Percentiles rank a stretch among this genome's conserved stretches.
Conservation (phyloP, 2,888 invertebrate species). For the Sepiola atlantica region DNA sequence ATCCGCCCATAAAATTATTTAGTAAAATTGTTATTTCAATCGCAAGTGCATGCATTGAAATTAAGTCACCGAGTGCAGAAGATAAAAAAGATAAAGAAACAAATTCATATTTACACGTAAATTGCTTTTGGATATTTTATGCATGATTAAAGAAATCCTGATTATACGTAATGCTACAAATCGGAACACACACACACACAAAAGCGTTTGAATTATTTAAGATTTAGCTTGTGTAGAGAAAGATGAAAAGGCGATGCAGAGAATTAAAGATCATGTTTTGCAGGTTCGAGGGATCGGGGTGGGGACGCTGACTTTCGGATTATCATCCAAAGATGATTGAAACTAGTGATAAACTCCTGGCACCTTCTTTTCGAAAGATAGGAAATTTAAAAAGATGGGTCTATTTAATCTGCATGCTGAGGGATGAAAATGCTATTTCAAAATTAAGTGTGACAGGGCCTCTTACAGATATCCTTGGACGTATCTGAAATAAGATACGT, state of each 20-base stretch:
- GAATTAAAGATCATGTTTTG: background rate
- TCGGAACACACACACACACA: background rate
- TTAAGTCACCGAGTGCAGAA: background rate
- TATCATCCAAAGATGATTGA: background rate
- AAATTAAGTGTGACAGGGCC: too few relatives aligned
- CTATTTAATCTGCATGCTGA: background rate
- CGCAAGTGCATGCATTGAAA: background rate
- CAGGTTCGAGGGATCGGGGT: too few relatives aligned
- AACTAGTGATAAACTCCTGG: background rate
- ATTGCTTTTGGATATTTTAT: slow-evolving; percentile 22
- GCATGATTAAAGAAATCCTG: background rate
- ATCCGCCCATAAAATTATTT: background rate
- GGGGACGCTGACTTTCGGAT: background rate
- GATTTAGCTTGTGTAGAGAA: background rate
- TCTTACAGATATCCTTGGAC: too few relatives aligned
- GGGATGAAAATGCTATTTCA: too few relatives aligned
- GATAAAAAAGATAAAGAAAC: background rate
- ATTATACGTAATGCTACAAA: background rate
- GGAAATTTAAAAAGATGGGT: background rate
- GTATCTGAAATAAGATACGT: too few relatives aligned
- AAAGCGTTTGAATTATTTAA: background rate
- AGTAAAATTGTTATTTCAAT: background rate
- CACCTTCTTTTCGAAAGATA: background rate
- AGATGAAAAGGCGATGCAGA: background rate
- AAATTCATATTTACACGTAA: background rate